Evolutionary conservation across 2,797 vertebrate genomes (phyloP).

Genomic region (Liparis tanakae): DNA sequence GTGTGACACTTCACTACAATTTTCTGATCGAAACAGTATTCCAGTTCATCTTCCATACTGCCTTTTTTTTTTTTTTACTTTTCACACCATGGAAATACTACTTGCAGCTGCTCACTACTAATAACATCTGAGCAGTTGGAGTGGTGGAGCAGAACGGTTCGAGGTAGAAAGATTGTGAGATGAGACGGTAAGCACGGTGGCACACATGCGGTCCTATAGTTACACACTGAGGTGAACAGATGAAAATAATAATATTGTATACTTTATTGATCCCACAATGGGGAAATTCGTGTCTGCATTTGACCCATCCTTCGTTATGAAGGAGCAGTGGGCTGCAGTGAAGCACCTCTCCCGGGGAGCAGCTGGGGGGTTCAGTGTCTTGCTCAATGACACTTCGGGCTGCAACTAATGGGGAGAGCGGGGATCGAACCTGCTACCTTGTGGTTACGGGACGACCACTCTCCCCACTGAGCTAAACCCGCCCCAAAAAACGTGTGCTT

Average conservation of each 20-base stretch:
- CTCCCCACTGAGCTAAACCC: too few relatives aligned
- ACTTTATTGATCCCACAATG: too few relatives aligned
- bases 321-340: too few relatives aligned
- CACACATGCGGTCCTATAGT: slow-evolving; percentile 7
- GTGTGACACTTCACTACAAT: slow-evolving; percentile 35
- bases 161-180: slow-evolving; percentile 36
- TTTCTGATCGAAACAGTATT: slow-evolving; percentile 22
- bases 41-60: background rate
- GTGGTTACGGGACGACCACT: too few relatives aligned
- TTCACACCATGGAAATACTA: slow-evolving; percentile 42
- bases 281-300: too few relatives aligned
- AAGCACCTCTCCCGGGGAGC: too few relatives aligned
- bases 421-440: too few relatives aligned
- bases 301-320: too few relatives aligned
- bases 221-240: slow-evolving; percentile 37
- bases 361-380: too few relatives aligned
- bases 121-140: slow-evolving; percentile 48
- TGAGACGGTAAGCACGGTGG: slow-evolving; percentile 31
- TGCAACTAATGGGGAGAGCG: too few relatives aligned
- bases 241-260: too few relatives aligned
- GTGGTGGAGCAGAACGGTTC: slow-evolving; percentile 27
- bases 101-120: slow-evolving; percentile 27
- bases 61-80: background rate
- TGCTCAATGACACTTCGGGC: too few relatives aligned
- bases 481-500: slow-evolving; percentile 8